phyloP scores from a whole-genome alignment of 2,113 vertebrate species.

The Sakesphorus luctuosus region DNA sequence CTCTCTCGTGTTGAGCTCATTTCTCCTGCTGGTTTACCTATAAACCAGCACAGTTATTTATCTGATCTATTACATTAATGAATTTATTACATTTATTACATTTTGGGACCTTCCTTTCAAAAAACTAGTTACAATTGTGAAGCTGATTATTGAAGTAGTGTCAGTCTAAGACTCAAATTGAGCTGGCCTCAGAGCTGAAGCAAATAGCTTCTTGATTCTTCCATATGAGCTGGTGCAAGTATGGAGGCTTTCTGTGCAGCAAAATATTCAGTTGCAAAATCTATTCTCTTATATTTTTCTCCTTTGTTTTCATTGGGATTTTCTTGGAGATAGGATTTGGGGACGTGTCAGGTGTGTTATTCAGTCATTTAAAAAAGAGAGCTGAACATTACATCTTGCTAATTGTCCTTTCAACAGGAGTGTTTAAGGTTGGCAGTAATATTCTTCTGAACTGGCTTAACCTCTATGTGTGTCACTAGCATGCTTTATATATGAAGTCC shows the following conservation, averaged over 20 bases:
- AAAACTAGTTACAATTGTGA: neutral
- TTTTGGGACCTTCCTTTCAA: neutral
- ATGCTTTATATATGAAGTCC: neutral
- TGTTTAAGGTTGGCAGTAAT: neutral
- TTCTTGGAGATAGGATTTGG: neutral
- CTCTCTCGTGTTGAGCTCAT: too few relatives aligned
- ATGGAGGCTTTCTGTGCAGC: neutral
- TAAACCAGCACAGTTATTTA: too few relatives aligned
- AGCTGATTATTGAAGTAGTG: neutral
- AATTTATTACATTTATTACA: neutral
- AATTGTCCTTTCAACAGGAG: neutral
- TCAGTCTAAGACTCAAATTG: neutral
- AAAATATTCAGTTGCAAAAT: neutral
- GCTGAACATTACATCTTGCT: neutral
- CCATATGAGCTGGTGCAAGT: neutral
- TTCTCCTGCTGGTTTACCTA: too few relatives aligned
- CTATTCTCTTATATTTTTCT: neutral
- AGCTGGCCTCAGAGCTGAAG: neutral
- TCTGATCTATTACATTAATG: neutral
- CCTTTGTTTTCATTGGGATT: neutral
- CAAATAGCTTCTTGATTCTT: neutral
- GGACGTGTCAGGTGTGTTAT: fast-evolving
- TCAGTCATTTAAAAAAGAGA: neutral
- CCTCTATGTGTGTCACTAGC: fast-evolving
- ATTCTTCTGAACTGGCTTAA: neutral